Base-by-base conservation (phyloP, 2,888 invertebrate species). In the Sacculina carcini region DNA sequence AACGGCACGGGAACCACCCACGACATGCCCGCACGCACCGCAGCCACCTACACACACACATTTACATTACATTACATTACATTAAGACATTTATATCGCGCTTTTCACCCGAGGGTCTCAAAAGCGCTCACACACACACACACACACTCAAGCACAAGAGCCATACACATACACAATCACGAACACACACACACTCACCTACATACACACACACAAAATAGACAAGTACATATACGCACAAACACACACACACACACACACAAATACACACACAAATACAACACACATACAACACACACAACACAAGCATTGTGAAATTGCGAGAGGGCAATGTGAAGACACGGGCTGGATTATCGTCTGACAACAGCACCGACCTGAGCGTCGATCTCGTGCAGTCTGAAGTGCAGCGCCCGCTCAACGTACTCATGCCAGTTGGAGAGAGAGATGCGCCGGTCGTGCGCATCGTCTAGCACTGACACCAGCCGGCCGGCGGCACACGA, bases 1-100 rank as follows among this genome's bases (percentile, higher is more conserved):
- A 76, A 62, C 2, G 76, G 76, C 6, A 76, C 73, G 0, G 76
- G 75, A 50, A 76, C 68, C 38, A 76, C 71, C 56, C 73, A 72
- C 0, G 74, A 67, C 74, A 76, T 74, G 6, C 76, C 75, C 60
- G 74, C 74, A 38, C 74, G 61, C 21, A 76, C 68, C 23, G 73
- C 71, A 1, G 69, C 67, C 31, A 67, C 62, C 64, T 62, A 61
- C 58, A 62, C 62, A 58, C 53, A 38, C 38, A 52, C 36, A 48
- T 24, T 48, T 49, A 12, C 28, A 29, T n/a, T 23, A 16, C 16
- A 16, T 40, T 26, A 6, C 9, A 36, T 21, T 51, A 19, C 21
- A 5, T n/a, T 16, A 2, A n/a, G n/a, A n/a, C n/a, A n/a, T n/a
- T n/a, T n/a, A n/a, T n/a, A n/a, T n/a, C n/a, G n/a, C n/a, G n/a